A percentile compares a stretch with the other conserved stretches of the same genome.
Conservation (phyloP, 1,140 invertebrate genomes). For the Marisa cornuarietis region DNA sequence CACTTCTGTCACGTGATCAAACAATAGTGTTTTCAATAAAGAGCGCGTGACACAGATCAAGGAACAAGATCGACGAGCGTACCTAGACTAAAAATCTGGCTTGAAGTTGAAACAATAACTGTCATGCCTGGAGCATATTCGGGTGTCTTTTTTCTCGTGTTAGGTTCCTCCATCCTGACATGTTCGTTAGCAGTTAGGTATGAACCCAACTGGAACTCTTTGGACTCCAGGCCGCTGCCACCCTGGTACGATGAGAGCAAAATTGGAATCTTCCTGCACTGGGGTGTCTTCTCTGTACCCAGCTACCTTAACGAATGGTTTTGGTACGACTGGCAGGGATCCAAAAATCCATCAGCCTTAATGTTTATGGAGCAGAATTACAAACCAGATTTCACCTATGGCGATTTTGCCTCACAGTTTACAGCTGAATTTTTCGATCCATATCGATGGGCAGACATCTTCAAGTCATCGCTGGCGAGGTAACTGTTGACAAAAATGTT, state of each 20-base stretch:
- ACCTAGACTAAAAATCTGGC: too few relatives aligned
- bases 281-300: slow-evolving; percentile 65
- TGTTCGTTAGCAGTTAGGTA: not conserved
- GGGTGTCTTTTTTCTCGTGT: too few relatives aligned
- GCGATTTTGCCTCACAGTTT: slow-evolving; percentile 48
- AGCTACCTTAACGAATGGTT: slow-evolving; percentile 56
- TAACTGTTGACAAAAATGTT: slow-evolving; percentile 5
- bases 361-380: slow-evolving; percentile 43
- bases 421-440: slow-evolving; percentile 44
- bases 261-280: slow-evolving; percentile 66
- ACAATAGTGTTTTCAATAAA: too few relatives aligned
- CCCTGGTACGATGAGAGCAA: slow-evolving; percentile 66
- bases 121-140: too few relatives aligned
- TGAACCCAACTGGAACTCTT: slow-evolving; percentile 5
- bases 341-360: slow-evolving; percentile 17
- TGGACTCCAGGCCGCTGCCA: slow-evolving; percentile 37
- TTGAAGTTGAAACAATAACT: too few relatives aligned
- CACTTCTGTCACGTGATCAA: too few relatives aligned
- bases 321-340: slow-evolving; percentile 50
- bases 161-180: too few relatives aligned
- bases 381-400: slow-evolving; percentile 46
- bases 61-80: too few relatives aligned
- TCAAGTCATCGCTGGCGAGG: slow-evolving; percentile 40
- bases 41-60: too few relatives aligned
- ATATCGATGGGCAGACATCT: slow-evolving; percentile 38